These are phyloP conservation scores for Eugnorisma glareosa DNA, from an alignment of 2,888 invertebrate genomes.

Conservation along the genomic window DNA sequence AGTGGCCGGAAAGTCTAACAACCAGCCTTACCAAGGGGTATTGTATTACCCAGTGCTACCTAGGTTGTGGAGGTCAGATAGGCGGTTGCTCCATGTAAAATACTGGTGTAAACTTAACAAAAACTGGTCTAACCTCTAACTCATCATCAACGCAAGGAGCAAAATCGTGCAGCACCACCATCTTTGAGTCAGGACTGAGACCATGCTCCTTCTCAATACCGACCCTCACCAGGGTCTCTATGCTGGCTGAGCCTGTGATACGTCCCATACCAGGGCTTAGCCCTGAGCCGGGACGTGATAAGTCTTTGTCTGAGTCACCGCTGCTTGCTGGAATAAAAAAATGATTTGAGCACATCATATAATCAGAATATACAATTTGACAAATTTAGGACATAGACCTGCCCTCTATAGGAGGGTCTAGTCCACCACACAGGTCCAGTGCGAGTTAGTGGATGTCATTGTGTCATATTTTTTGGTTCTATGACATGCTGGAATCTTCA, in stretches of 20 bases:
- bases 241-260: slow-evolving; percentile 98
- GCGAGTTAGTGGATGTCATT: neutral
- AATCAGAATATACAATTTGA: neutral
- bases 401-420: neutral
- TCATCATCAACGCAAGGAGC: slow-evolving; percentile 98
- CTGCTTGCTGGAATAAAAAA: slow-evolving; percentile 91
- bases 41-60: too few relatives aligned
- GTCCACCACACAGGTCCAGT: neutral
- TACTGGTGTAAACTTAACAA: neutral
- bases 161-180: slow-evolving; percentile 98
- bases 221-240: slow-evolving; percentile 96
- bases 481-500: neutral
- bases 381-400: neutral
- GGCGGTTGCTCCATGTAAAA: too few relatives aligned
- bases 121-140: slow-evolving; percentile 92
- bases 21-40: too few relatives aligned
- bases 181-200: slow-evolving; percentile 97
- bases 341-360: neutral
- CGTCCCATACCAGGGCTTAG: slow-evolving; percentile 96
- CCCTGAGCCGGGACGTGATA: slow-evolving; percentile 91
- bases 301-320: slow-evolving; percentile 94
- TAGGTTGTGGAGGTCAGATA: too few relatives aligned
- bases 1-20: too few relatives aligned
- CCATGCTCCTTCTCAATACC: slow-evolving; percentile 98
- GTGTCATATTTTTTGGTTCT: neutral